Evolutionary conservation across 2,797 vertebrate species (phyloP).

Genomic region (Antrozous pallidus): DNA sequence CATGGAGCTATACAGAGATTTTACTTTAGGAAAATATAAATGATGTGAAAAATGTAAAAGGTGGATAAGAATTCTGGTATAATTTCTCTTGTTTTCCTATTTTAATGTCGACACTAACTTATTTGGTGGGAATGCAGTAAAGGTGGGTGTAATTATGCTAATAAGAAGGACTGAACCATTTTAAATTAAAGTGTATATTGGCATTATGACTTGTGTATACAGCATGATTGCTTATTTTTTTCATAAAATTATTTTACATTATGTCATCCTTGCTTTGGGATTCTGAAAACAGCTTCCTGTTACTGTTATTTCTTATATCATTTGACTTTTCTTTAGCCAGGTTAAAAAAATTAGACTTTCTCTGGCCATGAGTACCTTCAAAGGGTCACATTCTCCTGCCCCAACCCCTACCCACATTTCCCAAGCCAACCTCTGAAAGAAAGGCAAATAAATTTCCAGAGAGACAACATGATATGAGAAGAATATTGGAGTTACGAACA

Average conservation of each 20-base stretch:
- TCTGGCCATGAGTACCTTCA: neutral
- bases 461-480: neutral
- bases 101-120: neutral
- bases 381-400: neutral
- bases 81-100: neutral
- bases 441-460: conserved; percentile 3
- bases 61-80: neutral
- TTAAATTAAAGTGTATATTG: neutral
- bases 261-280: neutral
- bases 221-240: neutral
- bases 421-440: neutral
- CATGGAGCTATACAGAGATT: neutral
- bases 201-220: neutral
- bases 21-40: neutral
- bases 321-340: neutral
- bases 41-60: neutral
- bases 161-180: neutral
- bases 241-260: neutral
- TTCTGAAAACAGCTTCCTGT: neutral
- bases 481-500: neutral
- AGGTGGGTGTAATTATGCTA: neutral
- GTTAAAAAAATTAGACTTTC: neutral
- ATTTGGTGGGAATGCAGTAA: neutral
- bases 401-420: neutral
- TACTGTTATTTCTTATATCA: neutral